phyloP scores from a whole-genome alignment of 1,140 invertebrate genomes.

The Catajapyx aquilonaris region DNA sequence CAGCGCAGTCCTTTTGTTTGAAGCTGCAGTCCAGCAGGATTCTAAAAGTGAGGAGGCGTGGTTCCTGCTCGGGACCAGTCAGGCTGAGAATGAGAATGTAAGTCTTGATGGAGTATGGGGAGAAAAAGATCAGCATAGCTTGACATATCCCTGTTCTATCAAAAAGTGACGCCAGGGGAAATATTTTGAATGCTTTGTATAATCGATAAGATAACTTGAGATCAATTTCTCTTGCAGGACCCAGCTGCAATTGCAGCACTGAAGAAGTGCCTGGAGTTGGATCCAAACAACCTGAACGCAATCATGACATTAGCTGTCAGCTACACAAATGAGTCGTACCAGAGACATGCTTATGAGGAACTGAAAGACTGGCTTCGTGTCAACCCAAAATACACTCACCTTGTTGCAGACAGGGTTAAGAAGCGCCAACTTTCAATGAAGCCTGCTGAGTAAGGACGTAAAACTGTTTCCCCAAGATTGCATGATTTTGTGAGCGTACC shows the following conservation, averaged over 20 bases:
- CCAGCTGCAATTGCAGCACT: constrained; percentile 71
- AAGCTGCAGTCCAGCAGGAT: constrained; percentile 77
- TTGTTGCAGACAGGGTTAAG: constrained; percentile 15
- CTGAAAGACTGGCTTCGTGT: constrained; percentile 22
- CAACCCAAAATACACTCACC: constrained; percentile 25
- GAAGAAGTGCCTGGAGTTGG: constrained; percentile 59
- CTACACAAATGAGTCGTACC: constrained; percentile 75
- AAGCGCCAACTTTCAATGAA: no score
- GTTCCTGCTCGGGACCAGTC: constrained; percentile 62
- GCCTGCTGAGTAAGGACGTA: no score
- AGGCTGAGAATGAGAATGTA: constrained; percentile 77
- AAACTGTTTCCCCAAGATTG: no score
- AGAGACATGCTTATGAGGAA: constrained; percentile 27
- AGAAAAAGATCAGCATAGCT: not conserved
- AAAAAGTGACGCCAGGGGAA: not conserved
- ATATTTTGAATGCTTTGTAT: not conserved
- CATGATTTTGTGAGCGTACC: no score
- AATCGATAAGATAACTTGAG: not conserved
- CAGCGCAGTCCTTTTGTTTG: constrained; percentile 88
- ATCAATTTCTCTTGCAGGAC: constrained; percentile 35
- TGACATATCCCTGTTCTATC: not conserved
- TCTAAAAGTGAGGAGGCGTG: constrained; percentile 60
- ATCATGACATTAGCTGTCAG: constrained; percentile 79
- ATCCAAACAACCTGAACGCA: constrained; percentile 60
- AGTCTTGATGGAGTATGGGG: not conserved